A percentile compares a stretch with the other conserved stretches of the same genome.
Conservation (phyloP, 1,140 invertebrate genomes). For the Diorhabda elongata region DNA sequence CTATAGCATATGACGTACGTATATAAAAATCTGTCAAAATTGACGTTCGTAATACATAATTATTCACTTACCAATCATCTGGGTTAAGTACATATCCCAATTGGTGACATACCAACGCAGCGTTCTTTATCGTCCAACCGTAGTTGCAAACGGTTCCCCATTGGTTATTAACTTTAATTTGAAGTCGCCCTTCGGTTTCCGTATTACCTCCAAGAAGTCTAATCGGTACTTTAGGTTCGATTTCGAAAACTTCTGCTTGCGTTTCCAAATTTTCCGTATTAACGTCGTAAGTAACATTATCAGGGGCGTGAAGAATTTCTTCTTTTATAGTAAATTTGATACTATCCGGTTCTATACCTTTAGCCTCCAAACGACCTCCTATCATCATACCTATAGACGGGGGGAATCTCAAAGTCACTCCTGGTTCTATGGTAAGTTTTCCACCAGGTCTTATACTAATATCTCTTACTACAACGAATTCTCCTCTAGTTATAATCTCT, state of each 20-base stretch:
- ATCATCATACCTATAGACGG: constrained; percentile 95
- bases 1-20: too few relatives aligned
- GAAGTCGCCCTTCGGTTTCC: constrained; percentile 72
- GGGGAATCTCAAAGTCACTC: constrained; percentile 81
- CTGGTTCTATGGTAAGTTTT: constrained; percentile 78
- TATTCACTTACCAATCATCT: constrained; percentile 70
- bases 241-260: constrained; percentile 53
- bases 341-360: constrained; percentile 70
- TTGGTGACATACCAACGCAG: constrained; percentile 92
- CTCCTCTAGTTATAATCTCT: constrained; percentile 70
- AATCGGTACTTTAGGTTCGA: constrained; percentile 60
- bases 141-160: constrained; percentile 99
- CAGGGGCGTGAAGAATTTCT: constrained; percentile 59
- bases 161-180: constrained; percentile 72
- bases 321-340: constrained; percentile 75
- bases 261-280: constrained; percentile 49
- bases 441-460: constrained; percentile 87
- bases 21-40: too few relatives aligned
- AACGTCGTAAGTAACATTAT: constrained; percentile 59
- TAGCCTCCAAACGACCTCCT: constrained; percentile 81
- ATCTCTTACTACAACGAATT: constrained; percentile 83
- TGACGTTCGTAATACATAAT: neutral
- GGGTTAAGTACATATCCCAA: constrained; percentile 90
- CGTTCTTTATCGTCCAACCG: constrained; percentile 89
- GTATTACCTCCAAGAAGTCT: constrained; percentile 72